Evolutionary conservation across 30 jellyfish, hydroid and myxozoan species (phyloP).

Genomic region (Pseudorhiza aurosa): DNA sequence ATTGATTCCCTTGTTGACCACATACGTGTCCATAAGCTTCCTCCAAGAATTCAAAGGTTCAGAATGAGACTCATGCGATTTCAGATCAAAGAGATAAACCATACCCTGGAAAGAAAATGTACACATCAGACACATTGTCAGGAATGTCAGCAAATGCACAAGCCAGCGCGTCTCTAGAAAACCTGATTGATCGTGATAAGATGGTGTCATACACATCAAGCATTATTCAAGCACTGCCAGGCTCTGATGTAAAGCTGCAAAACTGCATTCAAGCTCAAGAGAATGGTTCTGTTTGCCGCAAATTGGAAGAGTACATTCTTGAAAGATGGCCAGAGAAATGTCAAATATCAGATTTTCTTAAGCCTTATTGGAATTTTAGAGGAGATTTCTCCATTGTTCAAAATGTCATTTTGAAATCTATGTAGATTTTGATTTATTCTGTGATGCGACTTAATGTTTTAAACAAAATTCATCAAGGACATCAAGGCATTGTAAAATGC

Average conservation of each 20-base stretch:
- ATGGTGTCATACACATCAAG: conserved; percentile 4
- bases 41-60: conserved; percentile 39
- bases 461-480: conserved; percentile 56
- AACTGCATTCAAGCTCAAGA: conserved; percentile 26
- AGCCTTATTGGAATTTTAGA: conserved; percentile 35
- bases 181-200: conserved; percentile 52
- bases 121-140: conserved; percentile 70
- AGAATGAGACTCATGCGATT: conserved; percentile 59
- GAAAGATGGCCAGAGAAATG: conserved; percentile 53
- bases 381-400: conserved; percentile 28
- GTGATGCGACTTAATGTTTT: conserved; percentile 53
- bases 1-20: conserved; percentile 57
- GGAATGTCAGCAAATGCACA: conserved; percentile 25
- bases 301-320: conserved; percentile 19
- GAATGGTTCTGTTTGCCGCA: conserved; percentile 38
- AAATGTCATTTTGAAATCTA: conserved; percentile 28
- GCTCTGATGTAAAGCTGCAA: conserved; percentile 56
- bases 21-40: conserved; percentile 33
- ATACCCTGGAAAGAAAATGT: conserved; percentile 61
- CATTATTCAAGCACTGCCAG: conserved; percentile 25
- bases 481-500: conserved; percentile 51
- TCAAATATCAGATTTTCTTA: conserved; percentile 38
- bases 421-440: conserved; percentile 62
- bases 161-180: conserved; percentile 17
- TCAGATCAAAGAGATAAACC: conserved; percentile 31